phyloP scores from a whole-genome alignment of 2,888 invertebrate genomes.

The Monopis laevigella region DNA sequence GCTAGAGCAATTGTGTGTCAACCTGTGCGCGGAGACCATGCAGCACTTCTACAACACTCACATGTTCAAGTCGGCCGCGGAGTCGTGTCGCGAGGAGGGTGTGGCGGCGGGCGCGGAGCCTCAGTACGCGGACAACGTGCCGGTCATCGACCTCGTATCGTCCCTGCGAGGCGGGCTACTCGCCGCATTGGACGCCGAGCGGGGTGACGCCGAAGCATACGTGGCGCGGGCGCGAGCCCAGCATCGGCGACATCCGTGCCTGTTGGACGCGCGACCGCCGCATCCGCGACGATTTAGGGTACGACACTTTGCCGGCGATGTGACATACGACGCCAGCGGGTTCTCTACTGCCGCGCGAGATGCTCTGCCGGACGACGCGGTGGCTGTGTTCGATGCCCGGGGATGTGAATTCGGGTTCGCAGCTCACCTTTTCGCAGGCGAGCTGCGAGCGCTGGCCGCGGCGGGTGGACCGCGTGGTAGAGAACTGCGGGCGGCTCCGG shows the following conservation, averaged over 20 bases:
- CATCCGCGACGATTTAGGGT: constrained; percentile 88
- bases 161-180: constrained; percentile 90
- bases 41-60: constrained; percentile 98
- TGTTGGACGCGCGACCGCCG: constrained; percentile 81
- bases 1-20: constrained; percentile 93
- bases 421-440: constrained; percentile 93
- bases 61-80: constrained; percentile 93
- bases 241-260: constrained; percentile 82
- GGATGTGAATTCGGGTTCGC: constrained; percentile 97
- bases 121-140: constrained; percentile 94
- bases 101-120: constrained; percentile 90
- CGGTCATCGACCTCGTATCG: constrained; percentile 94
- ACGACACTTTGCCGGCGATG: constrained; percentile 85
- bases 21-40: constrained; percentile 96
- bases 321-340: constrained; percentile 88
- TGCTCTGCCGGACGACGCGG: constrained; percentile 90
- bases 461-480: constrained; percentile 79
- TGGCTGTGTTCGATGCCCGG: constrained; percentile 91
- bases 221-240: constrained; percentile 52
- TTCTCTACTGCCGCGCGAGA: constrained; percentile 94
- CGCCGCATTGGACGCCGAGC: constrained; percentile 89
- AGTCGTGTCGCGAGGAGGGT: constrained; percentile 93
- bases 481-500: constrained; percentile 86
- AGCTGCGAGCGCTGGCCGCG: constrained; percentile 81
- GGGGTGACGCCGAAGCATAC: constrained; percentile 83